Evolutionary conservation across 2,797 vertebrate genomes (phyloP).

Genomic region (Pitangus sulphuratus): DNA sequence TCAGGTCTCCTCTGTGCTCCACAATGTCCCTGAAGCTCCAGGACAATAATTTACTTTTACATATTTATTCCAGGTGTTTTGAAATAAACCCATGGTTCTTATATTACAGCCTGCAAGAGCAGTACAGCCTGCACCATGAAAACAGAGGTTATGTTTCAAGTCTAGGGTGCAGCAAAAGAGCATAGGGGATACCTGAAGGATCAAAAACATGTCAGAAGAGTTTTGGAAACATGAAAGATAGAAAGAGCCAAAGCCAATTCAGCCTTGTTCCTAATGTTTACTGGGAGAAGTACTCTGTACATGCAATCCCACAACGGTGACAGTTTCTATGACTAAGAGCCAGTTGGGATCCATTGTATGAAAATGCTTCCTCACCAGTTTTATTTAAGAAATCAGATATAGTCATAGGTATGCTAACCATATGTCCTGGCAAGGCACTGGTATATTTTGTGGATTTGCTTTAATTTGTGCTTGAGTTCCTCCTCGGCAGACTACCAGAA

Average conservation of each 20-base stretch:
- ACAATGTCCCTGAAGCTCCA: neutral
- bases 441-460: neutral
- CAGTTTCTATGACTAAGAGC: neutral
- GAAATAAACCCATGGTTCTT: neutral
- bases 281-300: neutral
- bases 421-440: neutral
- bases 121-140: neutral
- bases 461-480: neutral
- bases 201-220: neutral
- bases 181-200: neutral
- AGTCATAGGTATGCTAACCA: neutral
- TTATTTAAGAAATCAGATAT: neutral
- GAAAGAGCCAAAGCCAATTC: neutral
- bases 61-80: neutral
- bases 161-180: neutral
- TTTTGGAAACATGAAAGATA: neutral
- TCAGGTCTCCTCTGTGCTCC: neutral
- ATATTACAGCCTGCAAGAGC: neutral
- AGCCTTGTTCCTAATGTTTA: neutral
- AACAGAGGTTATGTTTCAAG: neutral
- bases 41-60: neutral
- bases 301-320: neutral
- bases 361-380: neutral
- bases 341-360: neutral
- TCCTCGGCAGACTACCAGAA: neutral